Base-by-base conservation (phyloP, 2,888 invertebrate species). In the Ligdia adustata region DNA sequence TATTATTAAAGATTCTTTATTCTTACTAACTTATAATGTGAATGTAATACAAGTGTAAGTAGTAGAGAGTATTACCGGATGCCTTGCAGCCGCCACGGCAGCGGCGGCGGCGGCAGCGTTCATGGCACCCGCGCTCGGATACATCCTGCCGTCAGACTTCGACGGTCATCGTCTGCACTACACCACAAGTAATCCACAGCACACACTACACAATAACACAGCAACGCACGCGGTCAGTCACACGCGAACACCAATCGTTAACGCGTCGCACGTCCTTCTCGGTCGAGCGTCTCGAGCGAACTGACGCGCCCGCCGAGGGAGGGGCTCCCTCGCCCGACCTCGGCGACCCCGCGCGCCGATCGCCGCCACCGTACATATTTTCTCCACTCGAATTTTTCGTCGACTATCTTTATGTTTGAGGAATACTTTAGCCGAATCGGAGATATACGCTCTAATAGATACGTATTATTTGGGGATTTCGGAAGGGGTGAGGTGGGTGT, bases 31-130 rank as follows among this genome's bases (percentile, higher is more conserved):
- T 22, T 22, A n/a, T 7, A 22, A 22, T 6, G 22, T 6, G 22
- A 3, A 22, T 3, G 7, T n/a, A 7, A 22, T n/a, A n/a, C 7
- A 22, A 4, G 22, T 7, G 7, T 4, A 7, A 7, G 3, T 4
- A n/a, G 22, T 55, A 65, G 62, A 63, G 64, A 15, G 57, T 55
- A 94, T 94, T 91, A 96, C 95, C 94, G 95, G 95, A 92, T 96
- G 96, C 90, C 96, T 93, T 61, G 95, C 95, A 89, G 95, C 95
- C 88, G 94, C 95, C 81, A 93, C 95, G 75, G 94, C 96, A 79
- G 95, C 95, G 78, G 95, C 95, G 80, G 94, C 95, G 82, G 95
- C 95, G 87, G 95, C 95, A 86, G 95, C 95, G 91, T 95, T 95
- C 93, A 95, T 95, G 56, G 91, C 91, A 91, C 95, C 95, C 91